These are phyloP conservation scores for Listronotus oregonensis DNA, from an alignment of 1,140 invertebrate species.

Conservation along the genomic window DNA sequence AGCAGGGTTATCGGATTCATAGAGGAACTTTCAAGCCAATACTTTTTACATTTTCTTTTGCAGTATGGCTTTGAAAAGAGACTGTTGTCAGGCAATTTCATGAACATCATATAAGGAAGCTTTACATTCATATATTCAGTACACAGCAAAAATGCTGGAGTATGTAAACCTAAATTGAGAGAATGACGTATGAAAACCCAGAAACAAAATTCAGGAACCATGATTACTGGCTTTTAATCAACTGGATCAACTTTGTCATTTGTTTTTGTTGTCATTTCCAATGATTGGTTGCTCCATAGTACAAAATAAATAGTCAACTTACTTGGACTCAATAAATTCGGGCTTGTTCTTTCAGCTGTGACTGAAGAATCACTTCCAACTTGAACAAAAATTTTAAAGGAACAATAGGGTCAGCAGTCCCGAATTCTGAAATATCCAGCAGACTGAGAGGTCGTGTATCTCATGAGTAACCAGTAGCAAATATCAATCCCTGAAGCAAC, in stretches of 20 bases:
- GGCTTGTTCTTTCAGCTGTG: slow-evolving; percentile 62
- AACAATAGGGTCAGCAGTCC: slow-evolving; percentile 82
- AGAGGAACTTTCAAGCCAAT: slow-evolving; percentile 74
- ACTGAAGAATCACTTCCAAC: slow-evolving; percentile 54
- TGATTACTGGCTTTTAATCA: no score
- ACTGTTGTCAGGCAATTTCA: slow-evolving; percentile 76
- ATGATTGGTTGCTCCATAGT: no score
- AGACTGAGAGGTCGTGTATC: slow-evolving; percentile 81
- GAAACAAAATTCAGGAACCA: no score
- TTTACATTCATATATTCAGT: no score
- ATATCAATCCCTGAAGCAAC: slow-evolving; percentile 71
- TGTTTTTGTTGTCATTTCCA: no score
- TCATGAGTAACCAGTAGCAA: slow-evolving; percentile 74
- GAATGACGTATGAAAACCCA: no score
- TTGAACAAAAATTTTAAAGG: slow-evolving; percentile 72
- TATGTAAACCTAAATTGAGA: no score
- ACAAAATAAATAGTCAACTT: slow-evolving; percentile 6
- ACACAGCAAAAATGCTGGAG: no score
- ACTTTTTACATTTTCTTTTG: slow-evolving; percentile 71
- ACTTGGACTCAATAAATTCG: slow-evolving; percentile 40
- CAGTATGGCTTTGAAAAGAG: slow-evolving; percentile 73
- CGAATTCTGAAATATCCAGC: slow-evolving; percentile 84
- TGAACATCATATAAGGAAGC: no score
- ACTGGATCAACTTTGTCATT: no score
- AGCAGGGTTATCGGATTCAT: slow-evolving; percentile 72